Base-by-base conservation (phyloP, 2,888 invertebrate genomes). In the Archaeoteleia sp. region DNA sequence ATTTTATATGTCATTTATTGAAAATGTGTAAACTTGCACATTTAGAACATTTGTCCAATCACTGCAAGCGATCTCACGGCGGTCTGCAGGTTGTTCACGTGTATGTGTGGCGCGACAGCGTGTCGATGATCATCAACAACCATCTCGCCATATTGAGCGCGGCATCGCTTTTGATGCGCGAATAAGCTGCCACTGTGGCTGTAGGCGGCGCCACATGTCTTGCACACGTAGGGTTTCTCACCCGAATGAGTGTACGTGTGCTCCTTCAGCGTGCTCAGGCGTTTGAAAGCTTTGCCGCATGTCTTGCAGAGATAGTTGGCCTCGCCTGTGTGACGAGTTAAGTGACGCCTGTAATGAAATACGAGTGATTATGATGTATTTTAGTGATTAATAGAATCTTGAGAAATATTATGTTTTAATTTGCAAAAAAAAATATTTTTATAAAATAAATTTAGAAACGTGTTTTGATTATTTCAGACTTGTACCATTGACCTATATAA, bases 231-330 rank as follows among this genome's bases (percentile, higher is more conserved):
- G 0, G 85, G 85, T 43, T 85, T 85, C 65, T 85, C 85, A 0
- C 85, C 85, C 12, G 85, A 84, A 58, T 85, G 85, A 10, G 85
- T 85, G 25, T 84, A 85, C 12, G 83, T 85, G 62, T 85, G 85
- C 57, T 85, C 85, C 55, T 85, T 85, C 7, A 85, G 71, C n/a
- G 84, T 85, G 55, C 84, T 84, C 10, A 85, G 76, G 42, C 85
- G 74, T 48, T 85, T 85, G 55, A 85, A 85, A 0, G 84, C 84
- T 62, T 85, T 85, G 0, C 84, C 84, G 32, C 85, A 85, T 0
- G 83, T 84, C 67, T 84, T 84, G 43, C 85, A 85, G 0, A 83
- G 72, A 67, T 85, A 85, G 75, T 85, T 85, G n/a, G 85, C 85
- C 37, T 85, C 85, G 2, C 85, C 85, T 0, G 85, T 85, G 57